Evolutionary conservation across 2,797 vertebrate species (phyloP), one percentile per base, ranked within the genome.

Genomic region (Ctenochaetus hawaiiensis): DNA sequence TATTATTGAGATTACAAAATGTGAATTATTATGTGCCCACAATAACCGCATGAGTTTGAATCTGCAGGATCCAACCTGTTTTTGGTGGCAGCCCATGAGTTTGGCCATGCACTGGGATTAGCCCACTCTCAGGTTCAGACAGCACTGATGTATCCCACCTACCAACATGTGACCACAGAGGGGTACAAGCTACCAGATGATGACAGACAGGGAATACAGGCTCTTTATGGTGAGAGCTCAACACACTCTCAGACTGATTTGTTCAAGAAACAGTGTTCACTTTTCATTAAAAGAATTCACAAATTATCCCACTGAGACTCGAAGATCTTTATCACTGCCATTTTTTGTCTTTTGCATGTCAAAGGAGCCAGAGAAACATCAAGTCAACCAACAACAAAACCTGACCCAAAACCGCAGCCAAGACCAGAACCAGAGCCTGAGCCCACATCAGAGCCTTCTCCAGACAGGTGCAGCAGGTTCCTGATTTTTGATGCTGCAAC

Each of bases 41-140:
- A 41, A 4, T 48, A 51, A 71, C 18, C 14, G 9, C 26, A 39
- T 45, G 2, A 5, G 1, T 53, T 8, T 82, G 9, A 70, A 0
- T 77, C 9, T 67, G 20, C 72, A 92, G 91, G 89, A 70, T 0
- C 72, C 67, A 92, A 91, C 66, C 84, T 95, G 72, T 91, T 94
- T 74, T 48, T 93, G 75, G 92, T 95, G 64, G 92, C 93, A 49
- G 92, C 91, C 57, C 93, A 94, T 82, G 93, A 94, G 86, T 88
- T 94, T 45, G 93, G 93, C 22, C 93, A 94, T n/a, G 90, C 93
- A 12, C 49, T 94, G 61, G 93, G 93, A 54, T 75, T 94, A 30
- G 69, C 66, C 23, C 93, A 94, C 67, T 94, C 93, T 30, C 34
- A 85, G 14, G 53, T 83, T 20, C 65, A 58, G 23, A 70, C 85